phyloP scores from a whole-genome alignment of 2,797 vertebrate genomes.

The Hippocampus kuda region DNA sequence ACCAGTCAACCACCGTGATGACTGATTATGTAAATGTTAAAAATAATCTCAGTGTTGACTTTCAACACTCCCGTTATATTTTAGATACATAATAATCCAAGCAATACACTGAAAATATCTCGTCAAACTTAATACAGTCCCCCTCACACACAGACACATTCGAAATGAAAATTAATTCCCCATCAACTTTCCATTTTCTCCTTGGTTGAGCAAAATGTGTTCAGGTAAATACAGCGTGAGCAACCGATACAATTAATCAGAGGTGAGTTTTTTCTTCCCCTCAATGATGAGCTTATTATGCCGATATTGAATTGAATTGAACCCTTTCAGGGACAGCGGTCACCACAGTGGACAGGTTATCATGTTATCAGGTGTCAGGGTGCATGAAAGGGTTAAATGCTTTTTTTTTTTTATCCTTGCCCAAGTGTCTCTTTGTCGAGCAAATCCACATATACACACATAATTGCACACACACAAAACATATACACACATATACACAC shows the following conservation, averaged over 20 bases:
- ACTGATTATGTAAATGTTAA: background rate
- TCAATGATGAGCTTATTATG: slow-evolving; percentile 23
- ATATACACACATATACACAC: too few relatives aligned
- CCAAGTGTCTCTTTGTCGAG: background rate
- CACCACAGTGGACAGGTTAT: too few relatives aligned
- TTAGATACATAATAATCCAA: background rate
- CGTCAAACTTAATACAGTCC: background rate
- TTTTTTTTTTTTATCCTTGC: background rate
- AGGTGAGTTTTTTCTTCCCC: slow-evolving; percentile 15
- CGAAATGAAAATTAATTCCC: background rate
- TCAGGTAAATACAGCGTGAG: slow-evolving; percentile 25
- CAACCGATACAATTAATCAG: slow-evolving; percentile 23
- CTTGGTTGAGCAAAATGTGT: slow-evolving; percentile 31
- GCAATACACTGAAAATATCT: background rate
- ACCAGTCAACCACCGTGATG: too few relatives aligned
- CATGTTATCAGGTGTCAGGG: too few relatives aligned
- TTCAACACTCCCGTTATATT: too few relatives aligned
- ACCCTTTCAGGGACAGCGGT: too few relatives aligned
- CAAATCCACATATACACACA: background rate
- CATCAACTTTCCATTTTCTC: slow-evolving; percentile 45
- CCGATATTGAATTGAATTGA: slow-evolving; percentile 17
- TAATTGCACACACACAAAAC: background rate
- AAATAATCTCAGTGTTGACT: background rate
- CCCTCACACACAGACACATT: background rate
- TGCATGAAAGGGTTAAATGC: too few relatives aligned